Base-by-base conservation (phyloP, 2,888 invertebrate genomes). In the Drosophila nr. medialis region DNA sequence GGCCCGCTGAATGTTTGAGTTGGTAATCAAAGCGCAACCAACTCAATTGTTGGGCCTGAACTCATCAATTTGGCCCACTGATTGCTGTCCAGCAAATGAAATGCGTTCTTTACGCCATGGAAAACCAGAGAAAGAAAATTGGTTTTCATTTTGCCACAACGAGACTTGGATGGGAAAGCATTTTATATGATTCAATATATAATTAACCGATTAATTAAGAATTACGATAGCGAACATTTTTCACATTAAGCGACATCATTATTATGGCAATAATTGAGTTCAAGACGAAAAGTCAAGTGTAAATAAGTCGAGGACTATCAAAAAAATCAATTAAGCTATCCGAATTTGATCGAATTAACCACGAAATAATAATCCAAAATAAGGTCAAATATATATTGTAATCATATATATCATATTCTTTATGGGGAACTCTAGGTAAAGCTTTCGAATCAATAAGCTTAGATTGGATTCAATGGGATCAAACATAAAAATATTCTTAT, bases 51-150 rank as follows among this genome's bases (percentile, higher is more conserved):
- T 62, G 61, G 56, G 27, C 56, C 60, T 61, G 65, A 74, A 65
- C 75, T 75, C 77, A 77, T 77, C 77, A 77, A 75, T 75, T 77
- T 67, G 56, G 29, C 48, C 27, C 63, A 58, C 3, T 61, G 59
- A 72, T 72, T 64, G 65, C 62, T 30, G 59, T 2, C 36, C 48
- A 63, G 29, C 21, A 48, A 49, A 48, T 54, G 38, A 27, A 32
- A 29, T 42, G 64, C n/a, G 24, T 42, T 56, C 21, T 34, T 36
- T 4, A 49, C 36, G 36, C 21, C 29, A 50, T 18, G 21, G 13
- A 38, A 30, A 18, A 40, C 24, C 38, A 21, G n/a, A 8, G 21
- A 29, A 18, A 18, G 48, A n/a, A 30, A 36, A 73, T 67, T 32
- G 18, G 67, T 13, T 21, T 27, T n/a, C 24, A 21, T 53, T 34